These are phyloP conservation scores for Manis crassicaudata DNA, from an alignment of 2,797 vertebrate genomes.

Conservation along the genomic window DNA sequence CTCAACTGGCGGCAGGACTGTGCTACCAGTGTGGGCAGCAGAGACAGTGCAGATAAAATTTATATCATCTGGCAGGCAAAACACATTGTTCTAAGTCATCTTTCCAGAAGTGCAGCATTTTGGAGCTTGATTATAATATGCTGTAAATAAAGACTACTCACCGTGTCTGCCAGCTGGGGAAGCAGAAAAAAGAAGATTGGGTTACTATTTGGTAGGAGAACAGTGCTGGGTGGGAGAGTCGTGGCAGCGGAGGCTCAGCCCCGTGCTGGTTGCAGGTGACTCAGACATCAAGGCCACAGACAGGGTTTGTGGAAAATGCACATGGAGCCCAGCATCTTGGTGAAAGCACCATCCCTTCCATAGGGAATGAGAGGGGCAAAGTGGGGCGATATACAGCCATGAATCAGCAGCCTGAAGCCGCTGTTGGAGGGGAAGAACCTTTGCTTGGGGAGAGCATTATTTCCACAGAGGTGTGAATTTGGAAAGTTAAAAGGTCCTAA, in stretches of 20 bases:
- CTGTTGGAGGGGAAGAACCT: not conserved
- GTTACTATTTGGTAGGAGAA: conserved; percentile 51
- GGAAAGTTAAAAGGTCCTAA: not conserved
- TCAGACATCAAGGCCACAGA: conserved; percentile 10
- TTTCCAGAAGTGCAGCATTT: not conserved
- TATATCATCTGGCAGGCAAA: not conserved
- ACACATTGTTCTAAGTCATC: not conserved
- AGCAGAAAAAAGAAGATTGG: conserved; percentile 56
- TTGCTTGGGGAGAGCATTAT: not conserved
- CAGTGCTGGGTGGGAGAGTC: not conserved
- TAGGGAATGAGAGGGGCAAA: not conserved
- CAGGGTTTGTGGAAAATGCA: not conserved
- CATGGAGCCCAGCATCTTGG: not conserved
- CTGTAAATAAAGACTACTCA: conserved; percentile 75
- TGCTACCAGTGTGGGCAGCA: not conserved
- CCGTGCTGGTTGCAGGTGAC: not conserved
- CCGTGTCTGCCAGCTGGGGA: conserved; percentile 78
- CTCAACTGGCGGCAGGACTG: not conserved
- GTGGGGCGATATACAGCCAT: not conserved
- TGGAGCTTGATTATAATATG: conserved; percentile 15
- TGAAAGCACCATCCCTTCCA: not conserved
- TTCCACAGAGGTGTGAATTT: not conserved
- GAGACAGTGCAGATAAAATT: not conserved
- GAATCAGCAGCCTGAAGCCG: not conserved
- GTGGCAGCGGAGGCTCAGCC: not conserved